phyloP scores from a whole-genome alignment of 2,113 vertebrate genomes.

The Poecile atricapillus region DNA sequence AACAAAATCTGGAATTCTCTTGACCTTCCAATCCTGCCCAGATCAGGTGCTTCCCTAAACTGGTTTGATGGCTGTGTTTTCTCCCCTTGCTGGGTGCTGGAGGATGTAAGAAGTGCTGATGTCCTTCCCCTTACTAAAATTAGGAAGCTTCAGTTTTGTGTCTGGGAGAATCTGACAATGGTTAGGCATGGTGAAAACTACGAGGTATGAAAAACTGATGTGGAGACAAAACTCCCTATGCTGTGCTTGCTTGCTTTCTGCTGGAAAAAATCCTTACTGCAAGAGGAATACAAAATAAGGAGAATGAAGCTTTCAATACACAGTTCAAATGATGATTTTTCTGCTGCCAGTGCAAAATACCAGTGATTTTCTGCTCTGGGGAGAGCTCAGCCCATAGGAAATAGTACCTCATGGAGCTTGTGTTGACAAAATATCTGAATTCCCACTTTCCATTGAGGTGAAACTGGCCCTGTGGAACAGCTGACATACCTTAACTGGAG shows the following conservation, averaged over 20 bases:
- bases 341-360: not conserved
- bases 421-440: not conserved
- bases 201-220: not conserved
- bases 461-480: not conserved
- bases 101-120: fast-evolving
- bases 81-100: not conserved
- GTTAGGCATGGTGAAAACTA: not conserved
- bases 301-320: not conserved
- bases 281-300: not conserved
- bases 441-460: not conserved
- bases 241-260: not conserved
- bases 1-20: not conserved
- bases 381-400: not conserved
- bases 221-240: not conserved
- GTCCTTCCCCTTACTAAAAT: not conserved
- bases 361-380: not conserved
- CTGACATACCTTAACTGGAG: not conserved
- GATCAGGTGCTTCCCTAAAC: not conserved
- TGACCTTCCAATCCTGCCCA: not conserved
- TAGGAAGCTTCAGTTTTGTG: not conserved
- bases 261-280: not conserved
- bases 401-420: not conserved
- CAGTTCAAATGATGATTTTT: not conserved
- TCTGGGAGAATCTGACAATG: not conserved
- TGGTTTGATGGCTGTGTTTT: not conserved